Percentiles rank a stretch among this genome's conserved stretches.
Evolutionary conservation across 2,888 invertebrate genomes (phyloP).

Genomic region (Glyphotaelius pellucidus): DNA sequence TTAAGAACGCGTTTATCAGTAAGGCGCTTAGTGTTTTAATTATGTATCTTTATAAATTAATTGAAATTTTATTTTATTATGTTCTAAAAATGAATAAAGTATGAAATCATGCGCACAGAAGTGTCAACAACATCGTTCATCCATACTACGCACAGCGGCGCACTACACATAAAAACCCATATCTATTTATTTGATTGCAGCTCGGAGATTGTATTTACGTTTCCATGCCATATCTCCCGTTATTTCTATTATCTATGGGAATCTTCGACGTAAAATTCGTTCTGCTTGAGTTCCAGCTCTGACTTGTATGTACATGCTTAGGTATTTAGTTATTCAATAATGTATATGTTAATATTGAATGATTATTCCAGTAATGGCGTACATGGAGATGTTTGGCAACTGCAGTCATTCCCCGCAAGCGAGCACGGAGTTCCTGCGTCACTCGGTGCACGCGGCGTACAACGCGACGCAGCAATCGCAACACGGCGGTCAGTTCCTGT

Average conservation of each 20-base stretch:
- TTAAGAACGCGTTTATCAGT: too few relatives aligned
- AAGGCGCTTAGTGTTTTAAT: too few relatives aligned
- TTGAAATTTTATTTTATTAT: too few relatives aligned
- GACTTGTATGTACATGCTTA: not conserved
- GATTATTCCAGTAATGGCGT: conserved; percentile 89
- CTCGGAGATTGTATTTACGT: too few relatives aligned
- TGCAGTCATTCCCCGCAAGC: conserved; percentile 88
- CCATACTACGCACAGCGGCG: too few relatives aligned
- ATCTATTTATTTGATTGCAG: too few relatives aligned
- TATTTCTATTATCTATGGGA: not conserved
- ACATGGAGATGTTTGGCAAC: conserved; percentile 96
- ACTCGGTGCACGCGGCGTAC: conserved; percentile 91
- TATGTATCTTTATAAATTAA: too few relatives aligned
- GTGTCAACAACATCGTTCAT: too few relatives aligned
- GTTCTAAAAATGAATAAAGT: too few relatives aligned
- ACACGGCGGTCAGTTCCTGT: conserved; percentile 61
- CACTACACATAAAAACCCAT: too few relatives aligned
- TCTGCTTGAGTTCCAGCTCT: not conserved
- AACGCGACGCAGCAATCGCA: conserved; percentile 69
- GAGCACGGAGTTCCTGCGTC: conserved; percentile 87
- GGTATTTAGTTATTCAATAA: not conserved
- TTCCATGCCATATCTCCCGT: too few relatives aligned
- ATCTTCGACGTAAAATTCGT: not conserved
- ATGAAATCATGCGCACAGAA: too few relatives aligned
- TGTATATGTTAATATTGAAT: not conserved